Evolutionary conservation across 2,888 invertebrate genomes (phyloP).

Genomic region (Orthosia gothica): DNA sequence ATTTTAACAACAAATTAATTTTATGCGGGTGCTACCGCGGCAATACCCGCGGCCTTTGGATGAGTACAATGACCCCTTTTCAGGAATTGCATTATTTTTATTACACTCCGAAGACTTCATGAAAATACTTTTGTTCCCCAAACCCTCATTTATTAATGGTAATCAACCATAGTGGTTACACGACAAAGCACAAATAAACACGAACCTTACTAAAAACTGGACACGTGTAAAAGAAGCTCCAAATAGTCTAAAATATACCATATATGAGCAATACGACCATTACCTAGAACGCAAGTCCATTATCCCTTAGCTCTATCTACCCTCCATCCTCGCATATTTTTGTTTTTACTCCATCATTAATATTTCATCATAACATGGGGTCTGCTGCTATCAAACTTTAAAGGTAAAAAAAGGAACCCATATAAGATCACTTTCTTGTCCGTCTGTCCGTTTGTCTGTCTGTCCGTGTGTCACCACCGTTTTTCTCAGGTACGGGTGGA

Average conservation of each 20-base stretch:
- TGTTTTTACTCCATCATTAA: conserved; percentile 50
- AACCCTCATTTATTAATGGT: too few species aligned
- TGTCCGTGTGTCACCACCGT: too few species aligned
- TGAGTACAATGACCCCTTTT: too few species aligned
- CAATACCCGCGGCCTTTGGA: too few species aligned
- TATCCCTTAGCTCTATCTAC: conserved; percentile 1
- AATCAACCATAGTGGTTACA: too few species aligned
- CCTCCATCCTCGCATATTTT: conserved; percentile 30
- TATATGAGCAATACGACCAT: neutral
- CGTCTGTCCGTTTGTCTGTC: too few species aligned
- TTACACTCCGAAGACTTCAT: too few species aligned
- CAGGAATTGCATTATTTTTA: too few species aligned
- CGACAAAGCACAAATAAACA: neutral
- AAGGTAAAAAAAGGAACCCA: too few species aligned
- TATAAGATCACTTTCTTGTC: too few species aligned
- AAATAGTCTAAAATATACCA: neutral
- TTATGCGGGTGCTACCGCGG: neutral
- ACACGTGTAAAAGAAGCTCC: neutral
- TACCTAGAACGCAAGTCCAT: conserved; percentile 11
- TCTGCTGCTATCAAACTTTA: conserved; percentile 47
- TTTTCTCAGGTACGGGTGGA: too few species aligned
- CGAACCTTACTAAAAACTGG: neutral
- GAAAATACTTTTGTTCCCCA: too few species aligned
- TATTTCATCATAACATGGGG: conserved; percentile 49
- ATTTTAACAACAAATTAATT: conserved; percentile 21